Percentiles rank a stretch among this genome's conserved stretches.
Evolutionary conservation across 2,113 vertebrate species (phyloP).

Genomic region (Pavo muticus): DNA sequence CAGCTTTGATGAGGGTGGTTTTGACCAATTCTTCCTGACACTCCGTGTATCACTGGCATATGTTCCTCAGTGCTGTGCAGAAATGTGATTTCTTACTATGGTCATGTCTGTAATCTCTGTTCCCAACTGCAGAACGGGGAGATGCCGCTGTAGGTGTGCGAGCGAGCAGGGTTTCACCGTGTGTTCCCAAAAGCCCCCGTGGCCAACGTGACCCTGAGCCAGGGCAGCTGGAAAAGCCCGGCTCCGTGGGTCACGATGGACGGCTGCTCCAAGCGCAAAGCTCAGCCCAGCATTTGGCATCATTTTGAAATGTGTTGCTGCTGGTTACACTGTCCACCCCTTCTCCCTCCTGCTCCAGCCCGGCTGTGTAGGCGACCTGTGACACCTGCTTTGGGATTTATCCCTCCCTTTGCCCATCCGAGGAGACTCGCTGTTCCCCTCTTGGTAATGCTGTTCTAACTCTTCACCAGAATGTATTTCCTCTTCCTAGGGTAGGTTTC

Average conservation of each 20-base stretch:
- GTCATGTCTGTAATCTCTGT: neutral
- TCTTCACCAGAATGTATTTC: constrained; percentile 55
- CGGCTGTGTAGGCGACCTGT: neutral
- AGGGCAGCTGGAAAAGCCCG: neutral
- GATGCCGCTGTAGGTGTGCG: neutral
- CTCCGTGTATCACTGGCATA: neutral
- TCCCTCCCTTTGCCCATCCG: neutral
- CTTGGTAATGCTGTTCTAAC: neutral
- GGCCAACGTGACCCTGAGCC: neutral
- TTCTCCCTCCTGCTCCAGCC: neutral
- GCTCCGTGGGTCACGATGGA: neutral
- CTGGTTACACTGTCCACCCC: neutral
- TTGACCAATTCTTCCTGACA: neutral
- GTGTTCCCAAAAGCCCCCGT: neutral
- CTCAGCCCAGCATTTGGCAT: neutral
- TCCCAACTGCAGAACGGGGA: neutral
- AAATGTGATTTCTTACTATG: neutral
- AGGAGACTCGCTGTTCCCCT: neutral
- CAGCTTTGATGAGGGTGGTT: constrained; percentile 13
- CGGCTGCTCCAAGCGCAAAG: constrained; percentile 1
- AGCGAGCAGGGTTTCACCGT: neutral
- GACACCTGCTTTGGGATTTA: neutral
- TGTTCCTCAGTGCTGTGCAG: neutral
- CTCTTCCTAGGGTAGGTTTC: constrained; percentile 17
- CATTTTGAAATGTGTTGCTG: neutral